Evolutionary conservation across 2,113 vertebrate species (phyloP).

Genomic region (Rana temporaria): DNA sequence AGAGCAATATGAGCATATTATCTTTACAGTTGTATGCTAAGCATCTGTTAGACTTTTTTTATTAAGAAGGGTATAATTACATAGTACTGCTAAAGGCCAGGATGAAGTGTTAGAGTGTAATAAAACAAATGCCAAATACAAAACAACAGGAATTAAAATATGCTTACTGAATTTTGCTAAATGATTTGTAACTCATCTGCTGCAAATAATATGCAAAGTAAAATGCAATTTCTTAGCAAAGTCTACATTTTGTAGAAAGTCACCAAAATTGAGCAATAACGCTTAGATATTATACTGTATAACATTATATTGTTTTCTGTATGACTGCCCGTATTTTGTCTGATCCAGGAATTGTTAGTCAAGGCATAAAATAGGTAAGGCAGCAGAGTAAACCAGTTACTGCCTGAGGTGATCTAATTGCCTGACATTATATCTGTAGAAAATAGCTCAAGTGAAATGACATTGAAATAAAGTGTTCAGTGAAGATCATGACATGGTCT

Average conservation of each 20-base stretch:
- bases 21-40: background rate
- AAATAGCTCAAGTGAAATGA: conserved; percentile 20
- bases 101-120: conserved; percentile 10
- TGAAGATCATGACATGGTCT: conserved; percentile 4
- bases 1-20: background rate
- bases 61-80: background rate
- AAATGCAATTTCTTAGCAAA: background rate
- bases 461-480: conserved; percentile 24
- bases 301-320: conserved; percentile 6
- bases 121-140: conserved; percentile 1
- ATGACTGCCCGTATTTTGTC: background rate
- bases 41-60: background rate
- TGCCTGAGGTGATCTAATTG: conserved; percentile 35
- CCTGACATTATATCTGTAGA: conserved; percentile 29
- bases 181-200: conserved; percentile 11
- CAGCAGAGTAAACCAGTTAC: conserved; percentile 7
- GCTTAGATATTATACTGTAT: background rate
- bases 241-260: background rate
- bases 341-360: conserved; percentile 19
- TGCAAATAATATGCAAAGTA: background rate
- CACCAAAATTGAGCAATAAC: background rate
- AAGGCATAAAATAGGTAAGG: conserved; percentile 47
- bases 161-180: conserved; percentile 2
- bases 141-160: conserved; percentile 1
- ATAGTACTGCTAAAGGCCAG: conserved; percentile 20